These are phyloP conservation scores for Triplophysa dalaica DNA, from an alignment of 2,113 vertebrate species.

Conservation along the genomic window DNA sequence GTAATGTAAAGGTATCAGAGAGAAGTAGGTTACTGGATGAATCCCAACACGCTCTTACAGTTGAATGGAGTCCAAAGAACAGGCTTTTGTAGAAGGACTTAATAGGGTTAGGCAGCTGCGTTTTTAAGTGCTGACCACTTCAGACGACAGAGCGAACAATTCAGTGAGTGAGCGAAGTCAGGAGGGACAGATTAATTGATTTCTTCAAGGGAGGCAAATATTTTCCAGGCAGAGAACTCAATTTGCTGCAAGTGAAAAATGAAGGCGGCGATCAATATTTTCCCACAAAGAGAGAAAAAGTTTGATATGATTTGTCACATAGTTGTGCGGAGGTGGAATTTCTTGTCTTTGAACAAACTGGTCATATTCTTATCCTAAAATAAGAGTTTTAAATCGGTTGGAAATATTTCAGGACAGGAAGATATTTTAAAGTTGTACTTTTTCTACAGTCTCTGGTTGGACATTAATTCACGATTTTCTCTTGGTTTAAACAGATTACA, in stretches of 20 bases:
- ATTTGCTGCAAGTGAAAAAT: slow-evolving; percentile 16
- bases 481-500: slow-evolving; percentile 64
- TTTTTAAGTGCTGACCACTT: slow-evolving; percentile 27
- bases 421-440: slow-evolving; percentile 37
- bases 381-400: slow-evolving; percentile 22
- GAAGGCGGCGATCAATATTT: slow-evolving; percentile 17
- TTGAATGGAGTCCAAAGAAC: slow-evolving; percentile 38
- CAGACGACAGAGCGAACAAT: slow-evolving; percentile 23
- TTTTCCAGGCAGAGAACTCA: slow-evolving; percentile 16
- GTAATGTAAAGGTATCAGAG: slow-evolving; percentile 19
- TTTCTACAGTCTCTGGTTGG: slow-evolving; percentile 51
- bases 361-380: not conserved
- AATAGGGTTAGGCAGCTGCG: slow-evolving; percentile 35
- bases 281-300: slow-evolving; percentile 25
- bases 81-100: slow-evolving; percentile 30
- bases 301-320: slow-evolving; percentile 15
- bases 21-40: slow-evolving; percentile 13
- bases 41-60: slow-evolving; percentile 17
- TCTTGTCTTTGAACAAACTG: not conserved
- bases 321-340: not conserved
- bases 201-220: slow-evolving; percentile 22
- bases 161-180: slow-evolving; percentile 7
- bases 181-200: slow-evolving; percentile 27
- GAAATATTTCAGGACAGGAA: slow-evolving; percentile 34
- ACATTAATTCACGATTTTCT: slow-evolving; percentile 58